Conservation (phyloP, 2,888 invertebrate species). For the Apotomis turbidana region DNA sequence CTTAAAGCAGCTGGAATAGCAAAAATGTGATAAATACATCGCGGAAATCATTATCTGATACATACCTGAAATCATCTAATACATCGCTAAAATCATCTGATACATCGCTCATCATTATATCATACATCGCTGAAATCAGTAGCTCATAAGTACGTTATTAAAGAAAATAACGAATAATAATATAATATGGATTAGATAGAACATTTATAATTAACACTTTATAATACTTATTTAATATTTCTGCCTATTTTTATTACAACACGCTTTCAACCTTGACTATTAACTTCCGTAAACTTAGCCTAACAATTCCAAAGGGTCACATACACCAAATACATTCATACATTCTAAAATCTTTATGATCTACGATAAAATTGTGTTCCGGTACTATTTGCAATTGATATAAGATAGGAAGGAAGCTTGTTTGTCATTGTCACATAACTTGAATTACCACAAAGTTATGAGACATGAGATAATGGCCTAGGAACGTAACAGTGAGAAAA, state of each 20-base stretch:
- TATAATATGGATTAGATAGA: too few species aligned
- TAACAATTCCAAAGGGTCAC: not conserved
- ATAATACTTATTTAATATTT: too few species aligned
- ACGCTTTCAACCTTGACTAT: not conserved
- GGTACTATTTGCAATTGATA: conserved; percentile 7
- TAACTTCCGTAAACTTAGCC: conserved; percentile 4
- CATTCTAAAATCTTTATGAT: not conserved
- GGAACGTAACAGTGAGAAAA: conserved; percentile 17
- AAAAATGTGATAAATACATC: too few species aligned
- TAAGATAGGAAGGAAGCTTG: conserved; percentile 19
- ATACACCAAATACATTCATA: not conserved
- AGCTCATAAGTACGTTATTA: too few species aligned
- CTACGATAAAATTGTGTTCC: conserved; percentile 5
- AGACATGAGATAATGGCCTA: conserved; percentile 5
- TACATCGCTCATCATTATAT: too few species aligned
- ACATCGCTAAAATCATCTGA: too few species aligned
- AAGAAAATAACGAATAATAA: too few species aligned
- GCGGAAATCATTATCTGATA: too few species aligned
- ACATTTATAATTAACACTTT: too few species aligned
- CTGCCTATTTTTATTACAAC: not conserved
- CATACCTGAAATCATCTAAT: too few species aligned
- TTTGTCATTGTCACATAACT: conserved; percentile 21
- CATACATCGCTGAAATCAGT: too few species aligned
- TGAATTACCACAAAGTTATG: conserved; percentile 9
- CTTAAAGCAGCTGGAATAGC: too few species aligned